These are phyloP conservation scores for Rhabditoides inermis DNA, from an alignment of 2,888 invertebrate genomes.

Conservation along the genomic window DNA sequence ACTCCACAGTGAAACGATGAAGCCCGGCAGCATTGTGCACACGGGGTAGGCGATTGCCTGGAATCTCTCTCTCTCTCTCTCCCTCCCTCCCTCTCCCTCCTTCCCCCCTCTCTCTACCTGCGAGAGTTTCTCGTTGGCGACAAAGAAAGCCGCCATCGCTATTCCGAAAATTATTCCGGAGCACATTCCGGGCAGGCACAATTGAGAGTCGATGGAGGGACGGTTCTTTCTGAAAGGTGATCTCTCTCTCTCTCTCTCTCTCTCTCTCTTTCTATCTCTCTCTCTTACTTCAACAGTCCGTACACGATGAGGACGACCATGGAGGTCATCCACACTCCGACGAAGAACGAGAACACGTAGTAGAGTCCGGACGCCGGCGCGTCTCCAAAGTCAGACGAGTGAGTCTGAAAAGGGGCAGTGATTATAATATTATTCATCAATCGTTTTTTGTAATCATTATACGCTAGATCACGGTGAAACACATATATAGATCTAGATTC, in stretches of 20 bases:
- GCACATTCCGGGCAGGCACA: constrained; percentile 53
- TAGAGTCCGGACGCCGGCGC: constrained; percentile 14
- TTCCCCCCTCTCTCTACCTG: too few species aligned
- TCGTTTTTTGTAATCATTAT: too few species aligned
- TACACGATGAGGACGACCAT: constrained; percentile 54
- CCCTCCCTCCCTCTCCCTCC: too few species aligned
- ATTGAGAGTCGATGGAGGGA: constrained; percentile 46
- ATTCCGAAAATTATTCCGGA: constrained; percentile 55
- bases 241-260: too few species aligned
- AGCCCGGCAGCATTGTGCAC: constrained; percentile 53
- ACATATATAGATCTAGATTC: too few species aligned
- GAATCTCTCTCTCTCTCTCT: too few species aligned
- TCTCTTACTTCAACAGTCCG: constrained; percentile 24
- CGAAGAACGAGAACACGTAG: constrained; percentile 55
- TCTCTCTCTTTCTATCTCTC: too few species aligned
- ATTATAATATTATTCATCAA: too few species aligned
- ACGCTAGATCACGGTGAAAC: too few species aligned
- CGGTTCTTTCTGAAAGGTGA: constrained; percentile 4
- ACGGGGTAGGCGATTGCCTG: constrained; percentile 56
- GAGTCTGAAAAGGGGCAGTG: constrained; percentile 34
- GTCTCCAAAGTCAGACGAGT: constrained; percentile 18
- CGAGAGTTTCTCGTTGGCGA: constrained; percentile 54
- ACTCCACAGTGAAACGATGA: constrained; percentile 54
- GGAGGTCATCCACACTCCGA: constrained; percentile 52
- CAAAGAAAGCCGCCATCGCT: constrained; percentile 49